These are phyloP conservation scores for Deroplatys truncata DNA, from an alignment of 2,888 invertebrate species.

Conservation along the genomic window DNA sequence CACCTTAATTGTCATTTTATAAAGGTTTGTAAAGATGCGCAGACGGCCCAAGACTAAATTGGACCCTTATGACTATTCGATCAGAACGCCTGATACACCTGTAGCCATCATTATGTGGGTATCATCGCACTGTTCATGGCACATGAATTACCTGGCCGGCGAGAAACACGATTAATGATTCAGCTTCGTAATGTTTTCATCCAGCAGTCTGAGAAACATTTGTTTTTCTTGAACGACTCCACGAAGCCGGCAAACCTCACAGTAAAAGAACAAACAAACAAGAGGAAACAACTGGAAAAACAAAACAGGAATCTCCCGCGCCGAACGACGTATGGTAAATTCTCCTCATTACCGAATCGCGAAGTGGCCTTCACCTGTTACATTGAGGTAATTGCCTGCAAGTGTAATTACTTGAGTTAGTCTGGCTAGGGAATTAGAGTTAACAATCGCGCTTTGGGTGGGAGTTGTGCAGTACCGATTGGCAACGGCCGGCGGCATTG, in stretches of 20 bases:
- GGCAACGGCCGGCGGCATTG: not conserved
- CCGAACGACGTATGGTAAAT: not conserved
- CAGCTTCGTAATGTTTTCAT: not conserved
- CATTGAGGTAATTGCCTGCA: not conserved
- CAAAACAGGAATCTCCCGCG: not conserved
- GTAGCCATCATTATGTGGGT: not conserved
- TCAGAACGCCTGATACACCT: not conserved
- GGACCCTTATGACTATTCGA: not conserved
- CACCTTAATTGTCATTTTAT: not conserved
- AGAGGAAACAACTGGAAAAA: not conserved
- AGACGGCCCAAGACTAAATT: not conserved
- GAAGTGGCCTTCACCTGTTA: not conserved
- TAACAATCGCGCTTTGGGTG: not conserved
- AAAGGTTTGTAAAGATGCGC: not conserved
- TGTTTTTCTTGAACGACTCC: not conserved
- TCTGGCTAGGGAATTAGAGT: not conserved
- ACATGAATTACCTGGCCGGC: not conserved
- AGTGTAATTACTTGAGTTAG: not conserved
- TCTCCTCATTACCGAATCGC: not conserved
- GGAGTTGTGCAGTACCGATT: not conserved
- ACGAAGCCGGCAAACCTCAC: not conserved
- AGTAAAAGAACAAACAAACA: not conserved
- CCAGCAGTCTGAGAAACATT: not conserved
- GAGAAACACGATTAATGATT: not conserved
- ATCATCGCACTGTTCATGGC: not conserved